These are phyloP conservation scores for Eristalis pertinax DNA, from an alignment of 2,888 invertebrate species.

Conservation along the genomic window DNA sequence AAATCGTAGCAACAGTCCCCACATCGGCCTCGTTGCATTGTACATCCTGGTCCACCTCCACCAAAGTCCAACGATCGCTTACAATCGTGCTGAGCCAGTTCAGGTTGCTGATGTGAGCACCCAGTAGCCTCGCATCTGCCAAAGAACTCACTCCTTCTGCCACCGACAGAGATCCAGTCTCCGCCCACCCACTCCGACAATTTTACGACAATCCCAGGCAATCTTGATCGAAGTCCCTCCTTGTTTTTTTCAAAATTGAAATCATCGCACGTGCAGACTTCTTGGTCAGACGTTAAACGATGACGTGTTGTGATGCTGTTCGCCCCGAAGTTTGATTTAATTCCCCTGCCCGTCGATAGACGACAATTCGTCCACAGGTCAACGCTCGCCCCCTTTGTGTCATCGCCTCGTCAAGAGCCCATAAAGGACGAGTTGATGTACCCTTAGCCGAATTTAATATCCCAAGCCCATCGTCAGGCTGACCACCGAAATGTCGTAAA, in stretches of 20 bases:
- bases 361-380: neutral
- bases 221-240: too few relatives aligned
- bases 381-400: neutral
- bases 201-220: too few relatives aligned
- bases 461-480: neutral
- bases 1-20: too few relatives aligned
- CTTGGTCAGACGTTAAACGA: neutral
- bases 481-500: conserved; percentile 56
- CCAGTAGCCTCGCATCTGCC: too few relatives aligned
- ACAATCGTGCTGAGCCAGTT: too few relatives aligned
- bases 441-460: neutral
- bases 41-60: too few relatives aligned
- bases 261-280: neutral
- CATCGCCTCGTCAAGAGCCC: neutral
- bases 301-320: neutral
- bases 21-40: too few relatives aligned
- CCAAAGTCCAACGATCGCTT: too few relatives aligned
- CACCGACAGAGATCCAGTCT: too few relatives aligned
- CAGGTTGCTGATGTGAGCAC: too few relatives aligned
- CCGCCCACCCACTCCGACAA: too few relatives aligned
- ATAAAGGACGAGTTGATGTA: neutral
- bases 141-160: too few relatives aligned
- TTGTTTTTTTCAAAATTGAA: neutral
- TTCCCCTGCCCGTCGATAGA: neutral
- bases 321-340: neutral